Evolutionary conservation across 2,888 invertebrate genomes (phyloP), one percentile per base, ranked within the genome.

Genomic region (Heliconius ethilla): DNA sequence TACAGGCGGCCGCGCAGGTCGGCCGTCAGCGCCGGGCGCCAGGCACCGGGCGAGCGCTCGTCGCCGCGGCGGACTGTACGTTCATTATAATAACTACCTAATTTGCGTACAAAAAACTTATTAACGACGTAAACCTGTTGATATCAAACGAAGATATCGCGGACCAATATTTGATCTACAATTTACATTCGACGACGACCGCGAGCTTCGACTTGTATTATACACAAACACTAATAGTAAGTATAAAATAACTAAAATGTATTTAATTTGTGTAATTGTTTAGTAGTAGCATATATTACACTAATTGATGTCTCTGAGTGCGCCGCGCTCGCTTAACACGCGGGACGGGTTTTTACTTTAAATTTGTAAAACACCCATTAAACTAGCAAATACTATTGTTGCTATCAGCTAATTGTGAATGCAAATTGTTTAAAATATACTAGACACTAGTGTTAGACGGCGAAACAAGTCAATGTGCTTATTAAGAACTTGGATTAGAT

Each of bases 1-100:
- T 80, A 76, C 79, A 45, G 37, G 9, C 37, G 75, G 27, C 79
- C 77, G 37, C 79, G 55, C 77, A 75, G 45, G 69, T 45, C 40
- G 15, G 55, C 55, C 59, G 40, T 18, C 45, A 15, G 45, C 15
- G 18, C 5, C 45, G 15, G 0, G 11, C 40, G 11, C 40, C 40
- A 3, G 40, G 40, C 40, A 40, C 13, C 13, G 40, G 13, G 40
- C 13, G 45, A 13, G 15, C 45, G 15, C 5, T 15, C 15, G 45
- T 15, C 51, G 51, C 2, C 51, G 51, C 51, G 51, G 51, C 51
- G 3, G 9, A 76, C 81, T 79, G 80, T 74, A 75, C 69, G 10
- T 75, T 80, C 77, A 81, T 82, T 81, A 80, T 78, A 81, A 83
- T 81, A 83, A 80, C 77, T 77, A 72, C 78, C 81, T 82, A 75